Evolutionary conservation across 64 coral and sea anemone genomes (phyloP).

Genomic region (Trachythela sp.): DNA sequence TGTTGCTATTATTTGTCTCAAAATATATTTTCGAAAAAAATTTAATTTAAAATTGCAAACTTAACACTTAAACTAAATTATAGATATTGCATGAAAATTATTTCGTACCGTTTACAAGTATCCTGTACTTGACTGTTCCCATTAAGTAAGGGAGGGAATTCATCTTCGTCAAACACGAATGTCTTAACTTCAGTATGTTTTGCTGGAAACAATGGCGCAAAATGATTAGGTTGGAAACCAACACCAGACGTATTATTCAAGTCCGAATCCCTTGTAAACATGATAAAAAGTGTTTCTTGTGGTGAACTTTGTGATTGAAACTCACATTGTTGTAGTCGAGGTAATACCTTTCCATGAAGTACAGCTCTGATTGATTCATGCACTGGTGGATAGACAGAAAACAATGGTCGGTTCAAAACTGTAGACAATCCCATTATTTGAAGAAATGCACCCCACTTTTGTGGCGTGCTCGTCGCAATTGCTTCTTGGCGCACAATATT

Average conservation of each 20-base stretch:
- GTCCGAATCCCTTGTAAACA: background rate
- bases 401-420: background rate
- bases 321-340: background rate
- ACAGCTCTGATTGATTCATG: background rate
- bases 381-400: background rate
- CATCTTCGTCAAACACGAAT: background rate
- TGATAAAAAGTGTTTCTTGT: background rate
- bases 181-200: background rate
- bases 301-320: background rate
- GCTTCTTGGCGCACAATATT: background rate
- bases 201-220: background rate
- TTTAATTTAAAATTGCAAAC: too few relatives aligned
- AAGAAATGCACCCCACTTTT: background rate
- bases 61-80: too few relatives aligned
- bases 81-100: too few relatives aligned
- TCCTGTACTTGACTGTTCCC: background rate
- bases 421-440: background rate
- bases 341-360: constrained; percentile 10
- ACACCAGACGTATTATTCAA: background rate
- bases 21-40: too few relatives aligned
- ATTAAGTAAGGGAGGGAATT: background rate
- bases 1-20: too few relatives aligned
- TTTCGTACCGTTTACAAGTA: background rate
- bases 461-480: background rate
- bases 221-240: background rate